Conservation (phyloP, 1,140 invertebrate genomes). For the Ceratoteleas bidentatus region DNA sequence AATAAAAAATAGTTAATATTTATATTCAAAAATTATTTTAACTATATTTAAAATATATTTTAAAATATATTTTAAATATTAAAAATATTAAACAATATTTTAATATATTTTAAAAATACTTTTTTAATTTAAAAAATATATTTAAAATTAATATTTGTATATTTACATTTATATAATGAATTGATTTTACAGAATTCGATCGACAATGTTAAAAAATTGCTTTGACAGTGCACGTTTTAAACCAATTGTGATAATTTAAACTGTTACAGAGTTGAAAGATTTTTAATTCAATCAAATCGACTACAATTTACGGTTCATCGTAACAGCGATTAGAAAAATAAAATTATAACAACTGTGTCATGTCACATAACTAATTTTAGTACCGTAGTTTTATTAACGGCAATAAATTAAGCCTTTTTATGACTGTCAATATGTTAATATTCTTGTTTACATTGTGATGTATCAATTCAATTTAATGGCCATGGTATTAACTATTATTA, state of each 20-base stretch:
- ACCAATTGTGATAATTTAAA: conserved; percentile 38
- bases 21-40: no score
- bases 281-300: conserved; percentile 55
- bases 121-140: no score
- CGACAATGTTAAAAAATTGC: not conserved
- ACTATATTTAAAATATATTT: no score
- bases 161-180: no score
- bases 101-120: no score
- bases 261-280: conserved; percentile 47
- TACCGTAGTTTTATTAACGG: conserved; percentile 45
- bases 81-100: no score
- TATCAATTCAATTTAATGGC: conserved; percentile 62
- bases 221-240: conserved; percentile 21
- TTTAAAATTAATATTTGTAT: no score
- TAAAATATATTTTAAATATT: no score
- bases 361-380: conserved; percentile 45
- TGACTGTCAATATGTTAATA: conserved; percentile 63
- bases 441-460: conserved; percentile 62
- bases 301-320: conserved; percentile 41
- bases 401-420: conserved; percentile 59
- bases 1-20: not conserved
- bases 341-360: conserved; percentile 56
- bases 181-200: no score
- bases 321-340: conserved; percentile 46
- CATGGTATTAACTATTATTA: conserved; percentile 56